Percentiles rank a stretch among this genome's conserved stretches.
phyloP scores from a whole-genome alignment of 2,113 vertebrate genomes.

The Saccopteryx bilineata region DNA sequence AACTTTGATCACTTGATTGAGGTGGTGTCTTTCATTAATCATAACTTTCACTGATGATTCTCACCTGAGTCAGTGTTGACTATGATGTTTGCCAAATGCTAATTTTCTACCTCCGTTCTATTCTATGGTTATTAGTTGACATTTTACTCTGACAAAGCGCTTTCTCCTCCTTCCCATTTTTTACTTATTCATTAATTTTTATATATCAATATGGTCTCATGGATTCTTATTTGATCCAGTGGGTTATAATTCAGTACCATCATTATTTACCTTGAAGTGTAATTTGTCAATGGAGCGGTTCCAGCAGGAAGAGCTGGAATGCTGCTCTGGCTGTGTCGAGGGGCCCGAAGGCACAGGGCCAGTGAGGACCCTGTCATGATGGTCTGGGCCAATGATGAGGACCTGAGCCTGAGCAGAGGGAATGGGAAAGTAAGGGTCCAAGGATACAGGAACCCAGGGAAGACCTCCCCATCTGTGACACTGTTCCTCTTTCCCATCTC shows the following conservation, averaged over 20 bases:
- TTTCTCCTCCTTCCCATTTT: neutral
- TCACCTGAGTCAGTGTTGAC: neutral
- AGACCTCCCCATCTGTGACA: neutral
- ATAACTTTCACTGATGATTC: neutral
- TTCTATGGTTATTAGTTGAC: neutral
- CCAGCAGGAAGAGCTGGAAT: neutral
- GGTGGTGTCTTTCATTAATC: neutral
- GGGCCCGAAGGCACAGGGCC: neutral
- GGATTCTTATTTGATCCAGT: neutral
- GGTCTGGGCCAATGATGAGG: neutral
- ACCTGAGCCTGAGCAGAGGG: neutral
- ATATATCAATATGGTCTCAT: neutral
- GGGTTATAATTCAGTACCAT: neutral
- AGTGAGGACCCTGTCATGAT: neutral
- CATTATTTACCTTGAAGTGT: neutral
- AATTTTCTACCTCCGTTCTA: neutral
- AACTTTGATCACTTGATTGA: conserved; percentile 30
- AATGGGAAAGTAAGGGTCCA: neutral
- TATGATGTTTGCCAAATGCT: neutral
- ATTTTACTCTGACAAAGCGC: neutral
- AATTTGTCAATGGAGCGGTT: neutral
- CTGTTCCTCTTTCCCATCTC: neutral
- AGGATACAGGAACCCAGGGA: neutral
- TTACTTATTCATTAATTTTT: neutral
- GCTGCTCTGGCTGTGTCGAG: neutral